These are phyloP conservation scores for Centropus unirufus DNA, from an alignment of 2,113 vertebrate genomes.

Conservation along the genomic window DNA sequence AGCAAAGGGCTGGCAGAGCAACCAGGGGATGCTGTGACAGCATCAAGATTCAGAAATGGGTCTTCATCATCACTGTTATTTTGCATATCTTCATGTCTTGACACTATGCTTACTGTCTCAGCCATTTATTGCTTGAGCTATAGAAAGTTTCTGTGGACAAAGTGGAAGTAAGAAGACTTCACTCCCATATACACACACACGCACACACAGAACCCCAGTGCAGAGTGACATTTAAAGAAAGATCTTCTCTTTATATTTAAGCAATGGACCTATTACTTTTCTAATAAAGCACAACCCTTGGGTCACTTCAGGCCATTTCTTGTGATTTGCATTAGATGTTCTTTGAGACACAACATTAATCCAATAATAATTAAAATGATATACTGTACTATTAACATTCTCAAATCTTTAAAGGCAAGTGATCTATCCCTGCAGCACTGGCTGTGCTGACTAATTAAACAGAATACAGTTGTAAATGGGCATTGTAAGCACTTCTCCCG, in stretches of 20 bases:
- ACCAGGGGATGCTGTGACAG: accelerated
- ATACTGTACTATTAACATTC: conserved; percentile 83
- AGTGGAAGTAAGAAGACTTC: conserved; percentile 37
- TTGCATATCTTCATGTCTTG: conserved; percentile 8
- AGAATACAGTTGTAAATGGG: conserved; percentile 74
- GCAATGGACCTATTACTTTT: conserved; percentile 69
- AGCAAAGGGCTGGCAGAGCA: neutral
- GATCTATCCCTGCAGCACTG: conserved; percentile 73
- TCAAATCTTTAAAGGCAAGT: conserved; percentile 79
- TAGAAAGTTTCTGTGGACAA: conserved; percentile 24
- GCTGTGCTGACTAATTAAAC: conserved; percentile 77
- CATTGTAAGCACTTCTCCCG: conserved; percentile 70
- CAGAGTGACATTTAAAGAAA: conserved; percentile 75
- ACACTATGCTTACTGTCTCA: neutral
- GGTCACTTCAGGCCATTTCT: conserved; percentile 74
- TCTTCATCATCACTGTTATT: neutral
- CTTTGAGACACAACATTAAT: conserved; percentile 78
- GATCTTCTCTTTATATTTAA: conserved; percentile 69
- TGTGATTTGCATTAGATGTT: conserved; percentile 74
- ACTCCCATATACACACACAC: neutral
- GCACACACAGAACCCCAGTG: neutral
- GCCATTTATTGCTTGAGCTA: conserved; percentile 37
- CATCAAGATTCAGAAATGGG: neutral
- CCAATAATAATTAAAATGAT: conserved; percentile 84
- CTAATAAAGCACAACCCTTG: conserved; percentile 69